Conservation (phyloP, 2,797 vertebrate genomes). For the Anabacerthia variegaticeps region DNA sequence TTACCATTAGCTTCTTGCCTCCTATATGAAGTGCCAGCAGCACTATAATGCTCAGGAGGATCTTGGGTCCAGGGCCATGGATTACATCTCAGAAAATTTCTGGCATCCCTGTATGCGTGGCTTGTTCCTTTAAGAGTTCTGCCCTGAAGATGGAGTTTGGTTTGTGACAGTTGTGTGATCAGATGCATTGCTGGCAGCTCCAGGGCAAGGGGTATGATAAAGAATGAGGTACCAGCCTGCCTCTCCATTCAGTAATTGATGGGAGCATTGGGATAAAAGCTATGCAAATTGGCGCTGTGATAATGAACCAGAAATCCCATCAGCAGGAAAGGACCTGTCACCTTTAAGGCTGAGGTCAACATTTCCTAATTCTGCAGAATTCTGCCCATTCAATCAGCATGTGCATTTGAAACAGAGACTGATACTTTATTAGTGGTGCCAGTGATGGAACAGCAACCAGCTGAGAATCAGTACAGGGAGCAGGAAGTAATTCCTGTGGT, state of each 20-base stretch:
- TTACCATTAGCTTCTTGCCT: neutral
- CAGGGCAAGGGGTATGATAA: neutral
- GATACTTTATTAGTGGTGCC: neutral
- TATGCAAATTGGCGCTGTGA: conserved; percentile 22
- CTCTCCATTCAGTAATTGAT: neutral
- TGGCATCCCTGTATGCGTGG: neutral
- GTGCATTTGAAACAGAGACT: neutral
- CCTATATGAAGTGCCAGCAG: neutral
- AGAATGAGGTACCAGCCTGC: neutral
- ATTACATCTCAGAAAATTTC: neutral
- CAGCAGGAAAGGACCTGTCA: neutral
- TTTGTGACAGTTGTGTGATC: neutral
- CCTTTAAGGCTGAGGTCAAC: conserved; percentile 1
- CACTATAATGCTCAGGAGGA: neutral
- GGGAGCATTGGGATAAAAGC: neutral
- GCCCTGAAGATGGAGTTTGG: neutral
- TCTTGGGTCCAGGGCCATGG: neutral
- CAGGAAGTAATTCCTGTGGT: neutral
- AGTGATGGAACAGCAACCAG: neutral
- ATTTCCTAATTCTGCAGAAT: neutral
- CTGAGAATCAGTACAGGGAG: neutral
- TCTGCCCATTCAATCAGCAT: neutral
- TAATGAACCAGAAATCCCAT: conserved; percentile 28
- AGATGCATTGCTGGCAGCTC: neutral
- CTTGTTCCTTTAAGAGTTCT: neutral